phyloP scores from a whole-genome alignment of 2,113 vertebrate species.

The Seriola dumerili region DNA sequence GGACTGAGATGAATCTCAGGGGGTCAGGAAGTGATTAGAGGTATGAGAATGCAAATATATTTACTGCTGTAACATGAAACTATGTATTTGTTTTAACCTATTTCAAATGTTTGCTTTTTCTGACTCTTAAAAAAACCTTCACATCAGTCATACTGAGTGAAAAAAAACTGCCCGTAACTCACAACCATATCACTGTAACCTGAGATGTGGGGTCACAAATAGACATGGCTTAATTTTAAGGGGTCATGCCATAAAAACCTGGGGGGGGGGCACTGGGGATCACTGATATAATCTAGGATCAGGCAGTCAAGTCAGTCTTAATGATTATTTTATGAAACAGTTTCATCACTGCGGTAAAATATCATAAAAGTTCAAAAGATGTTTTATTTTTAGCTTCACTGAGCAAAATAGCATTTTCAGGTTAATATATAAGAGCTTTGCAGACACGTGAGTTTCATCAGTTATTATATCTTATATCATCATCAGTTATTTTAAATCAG shows the following conservation, averaged over 20 bases:
- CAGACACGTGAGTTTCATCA: neutral
- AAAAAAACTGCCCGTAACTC: no score
- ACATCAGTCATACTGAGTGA: neutral
- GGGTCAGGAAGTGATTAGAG: neutral
- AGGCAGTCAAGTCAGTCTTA: neutral
- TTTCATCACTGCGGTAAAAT: neutral
- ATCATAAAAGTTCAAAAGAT: constrained; percentile 15
- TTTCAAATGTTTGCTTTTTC: neutral
- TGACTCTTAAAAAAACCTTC: neutral
- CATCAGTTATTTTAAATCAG: neutral
- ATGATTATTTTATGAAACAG: constrained; percentile 28
- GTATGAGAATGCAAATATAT: neutral
- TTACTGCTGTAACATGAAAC: no score
- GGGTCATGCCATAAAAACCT: neutral
- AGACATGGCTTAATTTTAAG: neutral
- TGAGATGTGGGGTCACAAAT: neutral
- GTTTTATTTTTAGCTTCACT: constrained; percentile 20
- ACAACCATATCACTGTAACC: no score
- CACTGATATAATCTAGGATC: neutral
- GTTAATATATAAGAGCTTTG: constrained; percentile 3
- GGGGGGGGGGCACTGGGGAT: no score
- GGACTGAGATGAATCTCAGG: no score
- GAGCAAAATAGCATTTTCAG: neutral
- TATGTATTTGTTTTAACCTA: no score
- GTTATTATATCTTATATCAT: no score